Evolutionary conservation across 92 coral and sea anemone species (phyloP), one percentile per base, ranked within the genome.

Genomic region (Zoanthus gigantus): DNA sequence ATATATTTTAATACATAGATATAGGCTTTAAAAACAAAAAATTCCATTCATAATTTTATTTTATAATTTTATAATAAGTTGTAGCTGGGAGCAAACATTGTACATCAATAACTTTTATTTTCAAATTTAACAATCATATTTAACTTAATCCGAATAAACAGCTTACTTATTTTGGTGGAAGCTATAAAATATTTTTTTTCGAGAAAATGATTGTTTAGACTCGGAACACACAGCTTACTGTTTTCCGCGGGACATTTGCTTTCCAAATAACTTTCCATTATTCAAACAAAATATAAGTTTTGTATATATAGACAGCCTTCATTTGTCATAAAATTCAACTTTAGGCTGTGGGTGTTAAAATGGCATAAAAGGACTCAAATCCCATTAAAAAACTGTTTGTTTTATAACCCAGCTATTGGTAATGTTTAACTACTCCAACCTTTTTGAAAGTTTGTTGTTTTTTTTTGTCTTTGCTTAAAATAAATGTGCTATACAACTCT

Each of bases 261-360:
- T 28, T 14, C 46, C 67, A 77, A 77, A 54, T 58, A 56, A 37
- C 16, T 56, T 77, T 77, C 67, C 82, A 34, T 34, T 30, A 77
- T 29, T 31, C 52, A 56, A 12, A 14, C 54, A 77, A 58, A 77
- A 77, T 77, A 77, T 30, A 31, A 45, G 16, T 28, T 10, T 29
- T 23, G 37, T 54, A 17, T 16, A 17, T 29, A 58, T 67, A 63
- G 15, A 56, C 7, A 14, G 1, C 14, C 15, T 28, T 18, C 10
- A 29, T 77, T 77, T 77, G 82, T 63, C 23, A 15, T 53, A 44
- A 29, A 18, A 53, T 56, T 77, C 67, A 30, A 9, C 53, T 53
- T 34, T 52, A 12, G 47, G 67, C 67, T 30, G 65, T 13, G 18
- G 67, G 82, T 31, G 65, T 12, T 4, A 4, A 31, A 32, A 4